These are phyloP conservation scores for Danaus plexippus DNA, from an alignment of 1,140 invertebrate genomes.

Conservation along the genomic window DNA sequence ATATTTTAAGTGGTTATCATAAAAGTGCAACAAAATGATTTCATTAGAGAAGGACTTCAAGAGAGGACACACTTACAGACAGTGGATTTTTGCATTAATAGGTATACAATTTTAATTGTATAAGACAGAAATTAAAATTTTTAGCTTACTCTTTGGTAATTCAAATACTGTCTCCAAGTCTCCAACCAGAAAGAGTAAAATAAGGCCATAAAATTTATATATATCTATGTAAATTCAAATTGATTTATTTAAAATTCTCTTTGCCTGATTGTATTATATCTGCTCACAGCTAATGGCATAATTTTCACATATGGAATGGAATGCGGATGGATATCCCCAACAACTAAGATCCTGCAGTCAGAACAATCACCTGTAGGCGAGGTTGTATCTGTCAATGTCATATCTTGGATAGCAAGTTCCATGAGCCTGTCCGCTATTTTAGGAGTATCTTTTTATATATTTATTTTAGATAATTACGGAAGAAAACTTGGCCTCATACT, in stretches of 20 bases:
- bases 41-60: conserved; percentile 7
- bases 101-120: conserved; percentile 6
- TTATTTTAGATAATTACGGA: conserved; percentile 13
- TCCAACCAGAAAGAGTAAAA: no score
- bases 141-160: no score
- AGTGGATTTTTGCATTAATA: conserved; percentile 19
- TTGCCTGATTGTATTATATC: no score
- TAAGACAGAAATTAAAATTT: no score
- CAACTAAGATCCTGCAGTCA: conserved; percentile 15
- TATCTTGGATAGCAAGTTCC: conserved; percentile 18
- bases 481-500: conserved; percentile 16
- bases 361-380: conserved; percentile 12
- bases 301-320: conserved; percentile 15
- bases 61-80: conserved; percentile 18
- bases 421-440: conserved; percentile 17
- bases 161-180: no score
- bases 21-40: no score
- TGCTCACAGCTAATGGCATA: conserved; percentile 13
- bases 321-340: conserved; percentile 21
- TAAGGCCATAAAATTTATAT: no score
- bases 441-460: conserved; percentile 12
- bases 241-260: no score
- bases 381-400: conserved; percentile 8
- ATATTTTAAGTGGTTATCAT: no score
- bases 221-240: no score